Conservation (phyloP, 2,888 invertebrate species). For the Octonoba sinensis region DNA sequence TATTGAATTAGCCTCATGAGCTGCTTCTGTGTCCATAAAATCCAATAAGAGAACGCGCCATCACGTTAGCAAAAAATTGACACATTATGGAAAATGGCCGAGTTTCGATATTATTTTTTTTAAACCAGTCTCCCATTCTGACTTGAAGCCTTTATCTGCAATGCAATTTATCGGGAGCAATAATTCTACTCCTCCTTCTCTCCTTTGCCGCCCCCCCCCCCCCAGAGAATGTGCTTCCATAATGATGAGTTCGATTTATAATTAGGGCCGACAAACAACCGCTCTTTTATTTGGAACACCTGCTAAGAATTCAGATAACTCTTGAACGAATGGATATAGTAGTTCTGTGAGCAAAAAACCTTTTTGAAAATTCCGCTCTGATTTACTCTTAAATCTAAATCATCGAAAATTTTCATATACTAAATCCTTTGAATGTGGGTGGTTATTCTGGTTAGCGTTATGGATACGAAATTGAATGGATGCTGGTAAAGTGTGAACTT, state of each 20-base stretch:
- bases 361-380: too few species aligned
- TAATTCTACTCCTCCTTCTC: slow-evolving; percentile 37
- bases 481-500: too few species aligned
- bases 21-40: slow-evolving; percentile 29
- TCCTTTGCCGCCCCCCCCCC: not conserved
- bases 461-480: too few species aligned
- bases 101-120: slow-evolving; percentile 4
- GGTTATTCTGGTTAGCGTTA: too few species aligned
- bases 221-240: slow-evolving; percentile 9
- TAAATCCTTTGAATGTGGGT: too few species aligned
- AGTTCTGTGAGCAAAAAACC: too few species aligned
- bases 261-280: slow-evolving; percentile 38
- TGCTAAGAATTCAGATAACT: too few species aligned
- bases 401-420: too few species aligned
- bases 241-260: slow-evolving; percentile 62
- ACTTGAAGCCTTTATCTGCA: slow-evolving; percentile 33
- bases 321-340: too few species aligned
- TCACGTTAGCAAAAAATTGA: slow-evolving; percentile 17
- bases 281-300: slow-evolving; percentile 12
- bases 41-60: slow-evolving; percentile 51
- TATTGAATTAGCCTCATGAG: slow-evolving; percentile 46
- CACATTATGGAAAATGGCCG: slow-evolving; percentile 34
- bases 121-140: not conserved
- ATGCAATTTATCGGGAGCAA: slow-evolving; percentile 54
- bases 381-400: too few species aligned